These are phyloP conservation scores for Vanessa atalanta DNA, from an alignment of 1,140 invertebrate species.

Conservation along the genomic window DNA sequence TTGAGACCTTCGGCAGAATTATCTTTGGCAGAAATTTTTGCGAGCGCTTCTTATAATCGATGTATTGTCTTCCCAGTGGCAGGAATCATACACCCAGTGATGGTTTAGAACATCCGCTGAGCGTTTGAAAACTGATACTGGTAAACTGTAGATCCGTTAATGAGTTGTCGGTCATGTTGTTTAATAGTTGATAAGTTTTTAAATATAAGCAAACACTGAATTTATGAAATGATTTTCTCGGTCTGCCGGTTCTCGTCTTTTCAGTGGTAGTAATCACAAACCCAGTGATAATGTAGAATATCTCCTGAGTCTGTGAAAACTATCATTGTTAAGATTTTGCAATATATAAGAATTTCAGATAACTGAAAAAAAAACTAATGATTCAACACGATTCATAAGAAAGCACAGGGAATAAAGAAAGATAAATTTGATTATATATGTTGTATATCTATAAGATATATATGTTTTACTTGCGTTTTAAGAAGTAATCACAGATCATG, in stretches of 20 bases:
- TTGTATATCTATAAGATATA: too few relatives aligned
- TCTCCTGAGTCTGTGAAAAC: background rate
- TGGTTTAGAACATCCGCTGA: conserved; percentile 9
- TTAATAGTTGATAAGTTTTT: background rate
- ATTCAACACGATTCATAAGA: too few relatives aligned
- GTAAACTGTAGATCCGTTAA: background rate
- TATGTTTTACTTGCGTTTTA: too few relatives aligned
- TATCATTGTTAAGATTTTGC: background rate
- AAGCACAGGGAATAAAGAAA: too few relatives aligned
- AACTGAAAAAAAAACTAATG: too few relatives aligned
- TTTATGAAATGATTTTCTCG: too few relatives aligned
- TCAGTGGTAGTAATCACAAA: conserved; percentile 37
- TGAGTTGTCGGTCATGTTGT: background rate
- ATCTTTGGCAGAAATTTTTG: background rate
- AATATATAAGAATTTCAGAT: too few relatives aligned
- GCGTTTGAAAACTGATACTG: conserved; percentile 13
- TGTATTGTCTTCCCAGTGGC: background rate
- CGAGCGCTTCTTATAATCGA: background rate
- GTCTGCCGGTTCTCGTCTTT: background rate
- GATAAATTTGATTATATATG: too few relatives aligned
- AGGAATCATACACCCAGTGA: conserved; percentile 4
- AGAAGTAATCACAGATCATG: too few relatives aligned
- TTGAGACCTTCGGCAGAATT: background rate
- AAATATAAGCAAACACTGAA: too few relatives aligned
- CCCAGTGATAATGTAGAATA: conserved; percentile 11